Base-by-base conservation (phyloP, 2,113 vertebrate species). In the Poeciliopsis turrubarensis region DNA sequence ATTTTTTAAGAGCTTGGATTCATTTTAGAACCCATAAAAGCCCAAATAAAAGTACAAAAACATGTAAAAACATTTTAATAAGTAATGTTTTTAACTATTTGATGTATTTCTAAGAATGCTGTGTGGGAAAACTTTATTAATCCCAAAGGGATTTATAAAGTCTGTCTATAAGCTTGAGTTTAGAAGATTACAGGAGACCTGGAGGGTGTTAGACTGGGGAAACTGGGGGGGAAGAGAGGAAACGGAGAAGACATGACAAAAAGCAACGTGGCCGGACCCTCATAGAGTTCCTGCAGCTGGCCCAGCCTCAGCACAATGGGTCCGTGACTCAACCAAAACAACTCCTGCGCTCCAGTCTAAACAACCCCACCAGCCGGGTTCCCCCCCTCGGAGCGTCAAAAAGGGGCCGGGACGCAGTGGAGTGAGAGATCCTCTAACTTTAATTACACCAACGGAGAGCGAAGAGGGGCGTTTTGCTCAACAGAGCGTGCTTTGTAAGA, bases 201-300 rank as follows among this genome's bases (percentile, higher is more conserved):
- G 0, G 86, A 71, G 76, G 78, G 80, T 74, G 71, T 73, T 54
- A 17, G 9, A 57, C 39, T 77, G 47, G 30, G 69, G 64, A n/a
- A 72, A 0, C 12, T 63, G 6, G 62, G 47, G 15, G 47, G 19
- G 3, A 37, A 83, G 82, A 78, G 82, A 91, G 93, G 92, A 94
- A 94, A 89, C 74, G 39, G 80, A 88, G 85, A 92, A 94, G 92
- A 94, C 91, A 92, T 89, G 68, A 90, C 89, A 91, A 87, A 88
- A 82, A 75, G 62, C 72, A 22, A 44, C 25, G 81, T 87, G 85
- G 88, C 89, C 84, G 67, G 83, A 93, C 90, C 91, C 91, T 87
- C 90, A 90, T 88, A 83, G 81, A 86, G 89, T 90, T 87, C 69
- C 86, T 79, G 86, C 91, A 93, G 91, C 92, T 91, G 90, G 82